phyloP scores from a whole-genome alignment of 2,113 vertebrate species.

The Podarcis muralis region DNA sequence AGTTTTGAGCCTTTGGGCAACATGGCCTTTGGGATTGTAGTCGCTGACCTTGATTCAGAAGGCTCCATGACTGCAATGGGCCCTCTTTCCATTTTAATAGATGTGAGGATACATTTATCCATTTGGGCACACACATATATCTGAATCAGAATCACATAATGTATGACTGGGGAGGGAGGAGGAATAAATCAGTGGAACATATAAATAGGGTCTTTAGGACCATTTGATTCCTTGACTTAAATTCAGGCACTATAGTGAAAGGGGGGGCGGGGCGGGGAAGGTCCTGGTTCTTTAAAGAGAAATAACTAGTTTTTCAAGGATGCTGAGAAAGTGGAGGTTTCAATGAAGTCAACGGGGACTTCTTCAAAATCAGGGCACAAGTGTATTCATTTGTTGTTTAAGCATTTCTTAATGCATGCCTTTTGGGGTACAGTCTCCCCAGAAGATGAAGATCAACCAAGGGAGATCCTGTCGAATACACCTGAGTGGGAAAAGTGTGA shows the following conservation, averaged over 20 bases:
- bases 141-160: neutral
- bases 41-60: neutral
- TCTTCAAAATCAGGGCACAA: neutral
- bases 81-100: neutral
- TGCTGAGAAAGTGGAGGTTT: neutral
- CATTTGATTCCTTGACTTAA: neutral
- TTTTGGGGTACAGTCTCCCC: no score
- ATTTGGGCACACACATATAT: neutral
- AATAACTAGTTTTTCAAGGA: neutral
- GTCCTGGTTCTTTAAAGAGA: neutral
- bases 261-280: neutral
- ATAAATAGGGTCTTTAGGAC: neutral
- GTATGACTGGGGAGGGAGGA: no score
- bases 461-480: no score
- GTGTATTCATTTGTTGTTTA: neutral
- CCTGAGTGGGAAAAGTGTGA: no score
- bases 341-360: neutral
- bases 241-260: neutral
- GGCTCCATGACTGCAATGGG: neutral
- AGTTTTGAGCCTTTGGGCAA: neutral
- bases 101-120: neutral
- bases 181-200: neutral
- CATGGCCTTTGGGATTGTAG: neutral
- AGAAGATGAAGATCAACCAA: no score
- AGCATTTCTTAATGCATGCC: neutral